Base-by-base conservation (phyloP, 2,888 invertebrate genomes). In the Drosophila cracens region DNA sequence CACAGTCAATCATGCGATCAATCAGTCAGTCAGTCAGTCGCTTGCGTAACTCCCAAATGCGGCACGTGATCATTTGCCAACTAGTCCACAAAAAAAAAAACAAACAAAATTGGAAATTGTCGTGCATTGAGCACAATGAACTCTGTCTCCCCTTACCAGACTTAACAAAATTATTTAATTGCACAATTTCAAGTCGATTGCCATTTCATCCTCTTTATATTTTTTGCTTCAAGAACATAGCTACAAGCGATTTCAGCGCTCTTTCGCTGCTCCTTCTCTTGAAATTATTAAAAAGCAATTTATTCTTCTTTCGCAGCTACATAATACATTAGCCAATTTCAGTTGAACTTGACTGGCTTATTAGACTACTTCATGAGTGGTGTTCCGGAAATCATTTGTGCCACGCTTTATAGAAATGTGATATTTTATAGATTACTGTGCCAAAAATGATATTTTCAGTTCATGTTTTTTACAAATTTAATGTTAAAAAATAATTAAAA, bases 61-160 rank as follows among this genome's bases (percentile, higher is more conserved):
- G 60, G 83, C 88, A 88, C 88, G 79, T 81, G 82, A 79, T 69
- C 25, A 34, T 29, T 46, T 21, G 61, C 25, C 27, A 61, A 56
- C 38, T 48, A 59, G 49, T 10, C 29, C 0, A 21, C 1, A 6
- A 49, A 46, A 29, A 27, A 46, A 46, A 16, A 8, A 16, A 2
- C 16, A 4, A 38, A 46, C 29, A 34, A 34, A 54, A 29, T 54
- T 49, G 34, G 33, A 66, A 64, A 33, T 65, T 56, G 51, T 81
- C 81, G 74, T 72, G 75, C 72, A 82, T 70, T 76, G 69, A 62
- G 83, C 72, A 80, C 87, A 82, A 78, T 84, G 84, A 83, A 81
- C 87, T 87, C 16, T 43, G 16, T 18, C 21, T 57, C 21, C 61
- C 54, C 27, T 51, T 25, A 31, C 25, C 65, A 40, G 25, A n/a